Evolutionary conservation across 2,113 vertebrate species (phyloP).

Genomic region (Mobula birostris): DNA sequence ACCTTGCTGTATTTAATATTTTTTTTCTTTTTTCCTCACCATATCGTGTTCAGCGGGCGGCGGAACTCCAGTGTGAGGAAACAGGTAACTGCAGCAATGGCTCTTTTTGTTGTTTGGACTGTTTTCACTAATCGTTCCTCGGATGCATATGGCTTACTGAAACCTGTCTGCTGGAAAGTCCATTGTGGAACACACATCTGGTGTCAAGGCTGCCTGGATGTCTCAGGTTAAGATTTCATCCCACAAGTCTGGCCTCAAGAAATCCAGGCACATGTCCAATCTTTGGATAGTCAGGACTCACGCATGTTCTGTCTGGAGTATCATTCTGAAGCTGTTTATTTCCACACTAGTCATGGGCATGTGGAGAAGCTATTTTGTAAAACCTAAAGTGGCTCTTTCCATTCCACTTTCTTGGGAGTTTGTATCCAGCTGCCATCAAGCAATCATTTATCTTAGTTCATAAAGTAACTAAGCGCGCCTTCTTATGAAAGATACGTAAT

Average conservation of each 20-base stretch:
- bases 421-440: not conserved
- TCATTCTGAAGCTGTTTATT: not conserved
- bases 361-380: not conserved
- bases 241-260: not conserved
- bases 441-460: not conserved
- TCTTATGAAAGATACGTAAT: not conserved
- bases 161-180: not conserved
- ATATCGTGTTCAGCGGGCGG: slow-evolving; percentile 53
- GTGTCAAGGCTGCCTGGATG: not conserved
- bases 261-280: no score
- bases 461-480: not conserved
- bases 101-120: not conserved
- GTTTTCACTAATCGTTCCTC: not conserved
- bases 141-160: not conserved
- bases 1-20: slow-evolving; percentile 21
- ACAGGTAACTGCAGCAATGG: slow-evolving; percentile 67
- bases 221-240: not conserved
- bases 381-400: not conserved
- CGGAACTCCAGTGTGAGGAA: slow-evolving; percentile 82
- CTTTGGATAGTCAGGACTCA: no score
- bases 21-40: not conserved
- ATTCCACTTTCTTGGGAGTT: not conserved
- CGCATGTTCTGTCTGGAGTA: not conserved
- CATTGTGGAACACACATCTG: not conserved
- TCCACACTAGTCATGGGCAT: not conserved